Evolutionary conservation across 2,113 vertebrate species (phyloP), one percentile per base, ranked within the genome.

Genomic region (Corydoras maculifer): DNA sequence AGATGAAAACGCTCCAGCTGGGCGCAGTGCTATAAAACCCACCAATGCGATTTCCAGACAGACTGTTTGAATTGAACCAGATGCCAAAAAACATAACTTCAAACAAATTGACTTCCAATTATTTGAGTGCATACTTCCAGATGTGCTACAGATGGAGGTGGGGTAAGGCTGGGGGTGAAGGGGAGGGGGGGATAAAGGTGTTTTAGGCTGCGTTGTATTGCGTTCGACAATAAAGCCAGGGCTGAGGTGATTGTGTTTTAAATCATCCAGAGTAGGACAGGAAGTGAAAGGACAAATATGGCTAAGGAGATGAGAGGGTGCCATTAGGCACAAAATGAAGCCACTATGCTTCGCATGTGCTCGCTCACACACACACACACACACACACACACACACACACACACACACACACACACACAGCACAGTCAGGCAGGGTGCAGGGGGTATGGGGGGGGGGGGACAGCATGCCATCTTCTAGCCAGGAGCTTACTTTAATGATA

Each of bases 31-130:
- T 80, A 87, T 89, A 88, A 90, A 88, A 89, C 50, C 72, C 74
- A 71, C 84, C 78, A 81, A 89, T 89, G 88, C 18, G 82, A 87
- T 90, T 89, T 88, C 87, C 88, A 90, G 88, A 85, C 72, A 68
- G 84, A 74, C 84, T 86, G 84, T 86, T 86, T 88, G 87, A 89
- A 90, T 86, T 74, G 60, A 80, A 81, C 86, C 89, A 89, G 85
- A 90, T 88, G 88, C 89, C 86, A 88, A 86, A 87, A 25, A 87
- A 88, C 86, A 90, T 89, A 87, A 88, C 90, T 90, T 91, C 89
- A 91, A 90, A 91, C 90, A 91, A 91, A 91, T 89, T 90, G 89
- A 89, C 86, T 90, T 84, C 86, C 88, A 90, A 90, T 90, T 90
- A 91, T 85, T 87, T 82, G 80, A 74, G 81, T 78, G 75, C 82